Percentiles rank a stretch among this genome's conserved stretches.
phyloP scores from a whole-genome alignment of 2,113 vertebrate genomes.

The Chloebia gouldiae region DNA sequence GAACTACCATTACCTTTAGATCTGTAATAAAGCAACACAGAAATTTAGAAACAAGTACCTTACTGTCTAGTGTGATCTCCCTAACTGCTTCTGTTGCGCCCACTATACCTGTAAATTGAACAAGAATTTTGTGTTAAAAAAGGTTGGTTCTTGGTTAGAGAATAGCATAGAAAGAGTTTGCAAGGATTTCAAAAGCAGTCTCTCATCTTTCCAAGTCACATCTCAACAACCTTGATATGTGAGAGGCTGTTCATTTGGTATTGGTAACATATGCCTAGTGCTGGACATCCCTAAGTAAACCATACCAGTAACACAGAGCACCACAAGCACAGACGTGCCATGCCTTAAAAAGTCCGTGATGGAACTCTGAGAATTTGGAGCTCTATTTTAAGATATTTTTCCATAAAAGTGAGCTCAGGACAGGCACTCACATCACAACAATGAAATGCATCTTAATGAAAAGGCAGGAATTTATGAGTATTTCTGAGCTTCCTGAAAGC shows the following conservation, averaged over 20 bases:
- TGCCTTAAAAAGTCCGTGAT: not conserved
- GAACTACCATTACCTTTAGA: not conserved
- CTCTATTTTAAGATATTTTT: not conserved
- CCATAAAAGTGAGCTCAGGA: not conserved
- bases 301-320: not conserved
- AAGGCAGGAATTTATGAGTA: not conserved
- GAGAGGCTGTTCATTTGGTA: not conserved
- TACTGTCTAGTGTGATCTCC: slow-evolving; percentile 93
- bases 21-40: not conserved
- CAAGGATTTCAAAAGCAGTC: not conserved
- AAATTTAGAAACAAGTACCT: slow-evolving; percentile 75
- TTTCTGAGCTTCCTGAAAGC: not conserved
- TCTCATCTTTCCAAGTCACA: not conserved
- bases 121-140: not conserved
- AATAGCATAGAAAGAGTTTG: not conserved
- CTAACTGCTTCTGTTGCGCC: slow-evolving; percentile 86
- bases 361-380: not conserved
- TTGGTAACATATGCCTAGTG: not conserved
- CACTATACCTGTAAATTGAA: slow-evolving; percentile 75
- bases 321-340: not conserved
- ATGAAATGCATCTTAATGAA: not conserved
- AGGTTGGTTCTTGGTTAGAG: not conserved
- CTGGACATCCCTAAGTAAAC: not conserved
- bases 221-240: not conserved
- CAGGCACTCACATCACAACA: not conserved